phyloP scores from a whole-genome alignment of 2,113 vertebrate species.

The Gobiocypris rarus region DNA sequence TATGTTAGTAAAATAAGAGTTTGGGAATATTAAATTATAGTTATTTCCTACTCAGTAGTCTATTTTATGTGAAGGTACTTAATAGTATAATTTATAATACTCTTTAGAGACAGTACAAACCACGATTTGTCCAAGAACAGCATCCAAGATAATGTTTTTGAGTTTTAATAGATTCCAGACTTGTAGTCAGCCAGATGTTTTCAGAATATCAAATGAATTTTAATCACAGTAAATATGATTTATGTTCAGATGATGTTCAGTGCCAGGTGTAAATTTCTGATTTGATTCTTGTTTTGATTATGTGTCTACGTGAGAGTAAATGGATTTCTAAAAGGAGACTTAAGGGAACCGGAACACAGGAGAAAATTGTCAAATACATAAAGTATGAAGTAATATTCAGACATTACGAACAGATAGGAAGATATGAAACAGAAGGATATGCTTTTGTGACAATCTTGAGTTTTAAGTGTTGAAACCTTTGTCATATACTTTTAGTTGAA shows the following conservation, averaged over 20 bases:
- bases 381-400: not conserved
- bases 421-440: too few species aligned
- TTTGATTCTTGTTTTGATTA: not conserved
- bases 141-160: not conserved
- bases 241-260: not conserved
- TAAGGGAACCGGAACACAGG: not conserved
- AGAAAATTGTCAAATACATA: not conserved
- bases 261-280: conserved; percentile 5
- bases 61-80: not conserved
- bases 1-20: not conserved
- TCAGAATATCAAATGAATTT: not conserved
- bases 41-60: not conserved
- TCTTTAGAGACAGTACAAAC: not conserved
- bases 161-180: conserved; percentile 1
- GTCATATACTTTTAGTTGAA: not conserved
- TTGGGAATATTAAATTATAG: not conserved
- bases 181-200: not conserved
- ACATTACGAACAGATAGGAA: not conserved
- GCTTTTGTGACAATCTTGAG: not conserved
- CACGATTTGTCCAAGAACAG: not conserved
- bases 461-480: not conserved
- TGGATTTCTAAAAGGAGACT: not conserved
- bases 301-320: not conserved
- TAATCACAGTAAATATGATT: not conserved
- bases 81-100: not conserved